A percentile compares a stretch with the other conserved stretches of the same genome.
These are phyloP conservation scores for Gnathochromis pfefferi DNA, from an alignment of 2,113 vertebrate genomes.

Conservation along the genomic window DNA sequence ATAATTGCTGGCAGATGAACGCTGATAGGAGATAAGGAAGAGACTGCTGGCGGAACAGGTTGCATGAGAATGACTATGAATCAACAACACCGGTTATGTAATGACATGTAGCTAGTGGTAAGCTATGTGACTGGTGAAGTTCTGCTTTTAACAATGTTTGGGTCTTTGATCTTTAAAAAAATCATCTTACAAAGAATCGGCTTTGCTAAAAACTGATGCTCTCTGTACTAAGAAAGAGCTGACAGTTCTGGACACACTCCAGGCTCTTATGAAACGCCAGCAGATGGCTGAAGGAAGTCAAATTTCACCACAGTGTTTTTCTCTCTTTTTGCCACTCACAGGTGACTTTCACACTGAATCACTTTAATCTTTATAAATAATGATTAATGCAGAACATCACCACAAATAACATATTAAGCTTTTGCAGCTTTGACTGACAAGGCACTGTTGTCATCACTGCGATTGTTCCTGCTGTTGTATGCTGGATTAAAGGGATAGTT, in stretches of 20 bases:
- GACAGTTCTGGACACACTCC: not conserved
- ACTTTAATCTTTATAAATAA: not conserved
- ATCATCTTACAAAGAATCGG: not conserved
- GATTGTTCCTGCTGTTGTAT: not conserved
- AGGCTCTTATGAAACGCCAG: constrained; percentile 9
- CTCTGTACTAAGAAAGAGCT: not conserved
- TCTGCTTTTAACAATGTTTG: not conserved
- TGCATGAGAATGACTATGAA: not conserved
- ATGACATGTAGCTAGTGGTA: not conserved
- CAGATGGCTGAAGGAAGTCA: constrained; percentile 17
- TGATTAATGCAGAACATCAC: not conserved
- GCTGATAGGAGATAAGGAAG: not conserved
- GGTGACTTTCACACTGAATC: constrained; percentile 11
- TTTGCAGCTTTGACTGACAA: not conserved
- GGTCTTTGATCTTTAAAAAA: not conserved
- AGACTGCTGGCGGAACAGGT: not conserved
- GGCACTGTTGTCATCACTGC: not conserved
- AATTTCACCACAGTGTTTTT: not conserved
- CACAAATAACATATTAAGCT: not conserved
- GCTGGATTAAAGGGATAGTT: not conserved
- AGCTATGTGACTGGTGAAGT: not conserved
- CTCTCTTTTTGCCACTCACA: not conserved
- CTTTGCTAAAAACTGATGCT: not conserved
- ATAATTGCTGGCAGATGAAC: not conserved
- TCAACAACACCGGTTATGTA: not conserved